Base-by-base conservation (phyloP, 2,113 vertebrate species). In the Geococcyx californianus region DNA sequence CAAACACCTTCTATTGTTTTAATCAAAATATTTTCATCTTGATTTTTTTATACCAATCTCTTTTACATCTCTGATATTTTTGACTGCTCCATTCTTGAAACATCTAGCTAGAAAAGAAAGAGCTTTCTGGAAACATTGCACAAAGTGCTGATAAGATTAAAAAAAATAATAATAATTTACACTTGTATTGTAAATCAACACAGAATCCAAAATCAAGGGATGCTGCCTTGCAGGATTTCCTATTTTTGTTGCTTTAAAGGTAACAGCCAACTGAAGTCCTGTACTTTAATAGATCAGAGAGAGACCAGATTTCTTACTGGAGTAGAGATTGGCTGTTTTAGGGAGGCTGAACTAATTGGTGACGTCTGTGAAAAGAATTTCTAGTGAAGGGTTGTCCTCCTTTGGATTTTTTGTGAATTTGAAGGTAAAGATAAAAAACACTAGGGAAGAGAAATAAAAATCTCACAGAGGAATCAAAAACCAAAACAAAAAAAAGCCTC, bases 331-430 rank as follows among this genome's bases (percentile, higher is more conserved):
- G n/a, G 15, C 24, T 87, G 20, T 52, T 94, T 36, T 69, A 85
- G 81, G 63, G 25, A 91, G 36, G 4, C 4, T 91, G 87, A 81
- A 89, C 1, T 0, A 91, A 60, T 66, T 3, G 6, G 66, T 80
- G 20, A 33, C 72, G 87, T 83, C 31, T 89, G 49, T 76, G 42
- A 45, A 67, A 94, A 90, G 68, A 44, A 76, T 62, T 64, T 93
- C 63, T n/a, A 51, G 47, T 47, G 78, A 90, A 89, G 24, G 12
- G 28, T 60, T 94, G 72, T 89, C 45, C 62, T 89, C 21, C 25
- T 29, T 74, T 68, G 90, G 47, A 84, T 93, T 92, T 92, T 88
- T 55, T 80, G 33, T 74, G 86, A 79, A 79, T 87, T 72, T 67
- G 87, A 84, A 82, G 44, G 36, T 36, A 84, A 78, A 73, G 24